Conservation (phyloP, 2,888 invertebrate genomes). For the Habroteleia sp. region DNA sequence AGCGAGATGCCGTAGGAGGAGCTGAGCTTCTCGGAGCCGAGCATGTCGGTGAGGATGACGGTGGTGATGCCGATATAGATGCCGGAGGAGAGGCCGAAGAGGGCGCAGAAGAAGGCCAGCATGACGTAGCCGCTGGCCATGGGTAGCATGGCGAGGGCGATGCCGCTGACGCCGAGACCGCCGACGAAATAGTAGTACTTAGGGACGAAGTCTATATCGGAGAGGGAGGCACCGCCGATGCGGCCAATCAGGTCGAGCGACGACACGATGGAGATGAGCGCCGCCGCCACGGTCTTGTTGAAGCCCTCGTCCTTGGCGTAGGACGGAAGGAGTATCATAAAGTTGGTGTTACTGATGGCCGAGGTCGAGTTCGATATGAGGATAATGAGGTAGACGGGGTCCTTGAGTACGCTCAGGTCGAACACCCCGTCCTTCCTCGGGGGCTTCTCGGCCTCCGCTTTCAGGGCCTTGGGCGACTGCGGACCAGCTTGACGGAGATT, state of each 20-base stretch:
- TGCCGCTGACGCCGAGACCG: slow-evolving; percentile 89
- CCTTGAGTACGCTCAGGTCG: slow-evolving; percentile 87
- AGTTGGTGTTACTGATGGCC: slow-evolving; percentile 93
- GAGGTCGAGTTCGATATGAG: slow-evolving; percentile 92
- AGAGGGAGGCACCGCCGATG: slow-evolving; percentile 91
- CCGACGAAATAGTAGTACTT: slow-evolving; percentile 92
- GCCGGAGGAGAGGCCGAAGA: slow-evolving; percentile 92
- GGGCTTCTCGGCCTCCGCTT: not conserved
- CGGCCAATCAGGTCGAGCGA: slow-evolving; percentile 90
- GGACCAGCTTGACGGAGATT: slow-evolving; percentile 33
- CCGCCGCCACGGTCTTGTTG: slow-evolving; percentile 87
- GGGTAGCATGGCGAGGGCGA: slow-evolving; percentile 88
- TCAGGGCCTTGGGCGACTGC: not conserved
- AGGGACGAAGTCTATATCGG: slow-evolving; percentile 88
- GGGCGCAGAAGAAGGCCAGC: slow-evolving; percentile 87
- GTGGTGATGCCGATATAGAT: slow-evolving; percentile 94
- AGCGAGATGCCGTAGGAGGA: slow-evolving; percentile 93
- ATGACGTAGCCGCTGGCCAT: slow-evolving; percentile 85
- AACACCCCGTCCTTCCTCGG: too few species aligned
- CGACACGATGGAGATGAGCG: slow-evolving; percentile 91
- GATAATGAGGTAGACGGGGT: slow-evolving; percentile 91
- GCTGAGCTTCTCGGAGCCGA: slow-evolving; percentile 90
- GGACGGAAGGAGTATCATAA: slow-evolving; percentile 90
- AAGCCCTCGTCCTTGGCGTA: slow-evolving; percentile 88
- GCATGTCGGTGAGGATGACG: slow-evolving; percentile 92